Base-by-base conservation (phyloP, 2,888 invertebrate species). In the Dolichopus griseipennis region DNA sequence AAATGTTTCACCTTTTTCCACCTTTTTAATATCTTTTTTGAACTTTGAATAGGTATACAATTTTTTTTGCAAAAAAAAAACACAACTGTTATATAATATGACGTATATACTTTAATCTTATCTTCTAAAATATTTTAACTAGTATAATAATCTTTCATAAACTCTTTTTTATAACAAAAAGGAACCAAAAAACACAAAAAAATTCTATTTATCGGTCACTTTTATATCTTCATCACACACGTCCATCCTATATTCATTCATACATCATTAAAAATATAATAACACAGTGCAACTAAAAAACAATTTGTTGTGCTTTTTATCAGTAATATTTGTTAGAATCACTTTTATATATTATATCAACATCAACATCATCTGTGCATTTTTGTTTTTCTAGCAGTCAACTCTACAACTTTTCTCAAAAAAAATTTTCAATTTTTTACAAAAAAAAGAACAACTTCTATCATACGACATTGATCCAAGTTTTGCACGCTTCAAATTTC, bases 251-350 rank as follows among this genome's bases (percentile, higher is more conserved):
- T 27, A 52, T 52, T 52, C 52, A 52, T 52, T 18, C 52, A 52
- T 52, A 52, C 52, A 52, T 52, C 52, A 52, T 52, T 52, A 52
- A 52, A 52, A 52, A 52, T 52, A 52, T 52, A 52, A n/a, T 12
- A 52, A 6, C 12, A 43, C 52, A 12, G 15, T 52, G n/a, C 52
- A 52, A 52, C 15, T 4, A 52, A 52, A 18, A 43, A 43, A 43
- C 7, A 43, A 43, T 10, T 43, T 43, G 5, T 9, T 9, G 34
- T 34, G 34, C 9, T 34, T 34, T 7, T 34, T 34, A 34, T 34
- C 34, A 34, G 15, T 15, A 15, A 43, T 9, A 15, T 43, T 43
- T 43, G 12, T 43, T 43, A 15, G 3, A 43, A 43, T 43, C 43
- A n/a, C n/a, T n/a, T n/a, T n/a, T n/a, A n/a, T n/a, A n/a, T n/a